A percentile compares a stretch with the other conserved stretches of the same genome.
Conservation (phyloP, 35 echinoderm and acorn worm genomes). For the Stichopus chloronotus region DNA sequence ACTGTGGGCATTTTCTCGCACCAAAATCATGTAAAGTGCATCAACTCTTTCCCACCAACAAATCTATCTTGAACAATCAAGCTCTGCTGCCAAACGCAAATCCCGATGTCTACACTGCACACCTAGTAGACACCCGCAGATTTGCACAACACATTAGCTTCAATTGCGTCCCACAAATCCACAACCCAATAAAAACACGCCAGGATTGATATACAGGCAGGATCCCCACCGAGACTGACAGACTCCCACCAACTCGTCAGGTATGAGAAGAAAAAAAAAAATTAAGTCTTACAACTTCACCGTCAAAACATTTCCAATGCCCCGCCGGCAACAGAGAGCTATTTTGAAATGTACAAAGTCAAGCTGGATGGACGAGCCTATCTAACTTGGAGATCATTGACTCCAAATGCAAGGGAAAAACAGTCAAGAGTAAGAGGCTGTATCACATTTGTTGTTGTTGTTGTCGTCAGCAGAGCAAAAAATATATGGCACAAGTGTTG, state of each 20-base stretch:
- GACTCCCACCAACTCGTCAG: not conserved
- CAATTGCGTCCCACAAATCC: not conserved
- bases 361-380: not conserved
- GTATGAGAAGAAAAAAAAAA: not conserved
- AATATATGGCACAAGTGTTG: no score
- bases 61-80: not conserved
- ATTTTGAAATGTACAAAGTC: not conserved
- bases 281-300: constrained; percentile 3
- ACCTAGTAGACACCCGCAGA: constrained; percentile 1
- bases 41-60: no score
- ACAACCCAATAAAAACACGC: not conserved
- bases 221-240: not conserved
- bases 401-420: not conserved
- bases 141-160: constrained; percentile 23
- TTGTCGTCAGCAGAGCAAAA: no score
- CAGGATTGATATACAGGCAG: not conserved
- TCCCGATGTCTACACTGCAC: not conserved
- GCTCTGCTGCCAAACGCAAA: not conserved
- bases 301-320: not conserved
- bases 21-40: no score
- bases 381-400: not conserved
- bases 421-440: not conserved
- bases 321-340: not conserved
- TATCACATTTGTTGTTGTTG: not conserved
- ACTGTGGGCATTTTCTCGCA: no score